Evolutionary conservation across 2,113 vertebrate species (phyloP), one percentile per base, ranked within the genome.

Genomic region (Elaphurus davidianus): DNA sequence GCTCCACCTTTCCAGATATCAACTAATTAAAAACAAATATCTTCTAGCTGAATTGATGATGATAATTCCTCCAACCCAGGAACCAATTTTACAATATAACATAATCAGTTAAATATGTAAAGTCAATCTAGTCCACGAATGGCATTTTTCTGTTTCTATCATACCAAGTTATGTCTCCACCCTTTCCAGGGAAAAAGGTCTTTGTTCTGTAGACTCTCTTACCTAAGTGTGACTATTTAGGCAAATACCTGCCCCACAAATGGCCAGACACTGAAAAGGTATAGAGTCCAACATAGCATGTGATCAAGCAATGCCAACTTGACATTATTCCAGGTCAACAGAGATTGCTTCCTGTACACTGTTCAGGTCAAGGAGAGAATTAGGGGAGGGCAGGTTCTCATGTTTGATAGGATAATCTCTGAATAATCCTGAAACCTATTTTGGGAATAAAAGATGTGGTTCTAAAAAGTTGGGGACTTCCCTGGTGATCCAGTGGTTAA

Each of bases 311-410:
- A 90, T 7, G 76, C 67, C 83, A 81, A 4, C n/a, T 14, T 28
- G 67, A 76, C 50, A 89, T 36, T 27, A 84, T 54, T 91, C 83
- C 50, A 84, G 57, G 52, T 59, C 52, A 91, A 89, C 28, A 91
- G 71, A 71, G 76, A 52, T 17, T 85, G 64, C 86, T 52, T 93
- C 89, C 16, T 14, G 15, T 10, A 40, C 5, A 67, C 7, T 52
- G 76, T 88, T 94, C 40, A 27, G 91, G 86, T 96, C 94, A 97
- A 89, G 57, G 78, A 87, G 45, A 91, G 74, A 91, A 62, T 36
- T 0, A 71, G 76, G 54, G 45, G 54, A 71, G 60, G 79, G 19
- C 0, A 6, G 33, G 45, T 85, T 89, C 33, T 28, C 25, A 23
- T 50, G 74, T 81, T 36, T 71, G 86, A n/a, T 10, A 11, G 57